A percentile compares a stretch with the other conserved stretches of the same genome.
Conservation (phyloP, 1,140 invertebrate species). For the Drosophila tani region DNA sequence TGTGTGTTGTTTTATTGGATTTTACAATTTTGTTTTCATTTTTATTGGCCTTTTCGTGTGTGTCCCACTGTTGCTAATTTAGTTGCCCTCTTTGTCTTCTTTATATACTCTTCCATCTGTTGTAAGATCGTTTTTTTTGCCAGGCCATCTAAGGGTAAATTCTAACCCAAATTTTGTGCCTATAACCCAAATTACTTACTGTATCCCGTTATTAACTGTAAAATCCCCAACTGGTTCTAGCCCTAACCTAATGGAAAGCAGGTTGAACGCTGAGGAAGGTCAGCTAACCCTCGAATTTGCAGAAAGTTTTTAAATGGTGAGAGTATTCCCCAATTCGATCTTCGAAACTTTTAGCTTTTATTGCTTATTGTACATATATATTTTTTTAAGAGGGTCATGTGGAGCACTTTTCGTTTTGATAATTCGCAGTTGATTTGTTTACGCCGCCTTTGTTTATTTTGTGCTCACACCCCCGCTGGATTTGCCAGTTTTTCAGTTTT, state of each 20-base stretch:
- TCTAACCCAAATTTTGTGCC: background rate
- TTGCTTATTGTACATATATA: slow-evolving; percentile 10
- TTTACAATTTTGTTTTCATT: slow-evolving; percentile 72
- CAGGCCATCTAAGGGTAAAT: background rate
- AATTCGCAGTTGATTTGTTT: slow-evolving; percentile 81
- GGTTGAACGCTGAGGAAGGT: background rate
- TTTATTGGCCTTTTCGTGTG: slow-evolving; percentile 44
- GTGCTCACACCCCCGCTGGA: slow-evolving; percentile 5
- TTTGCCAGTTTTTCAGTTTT: slow-evolving; percentile 41
- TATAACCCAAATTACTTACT: background rate
- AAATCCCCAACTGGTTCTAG: too few relatives aligned
- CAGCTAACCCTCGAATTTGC: background rate
- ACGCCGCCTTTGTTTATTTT: slow-evolving; percentile 63
- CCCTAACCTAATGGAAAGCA: too few relatives aligned
- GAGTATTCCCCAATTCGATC: slow-evolving; percentile 1
- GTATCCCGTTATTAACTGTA: too few relatives aligned
- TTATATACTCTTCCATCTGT: slow-evolving; percentile 7
- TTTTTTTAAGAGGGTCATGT: slow-evolving; percentile 29
- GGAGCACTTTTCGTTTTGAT: slow-evolving; percentile 55
- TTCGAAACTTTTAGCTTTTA: background rate
- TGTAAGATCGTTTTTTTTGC: slow-evolving; percentile 11
- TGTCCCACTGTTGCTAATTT: slow-evolving; percentile 68
- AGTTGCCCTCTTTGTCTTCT: slow-evolving; percentile 24
- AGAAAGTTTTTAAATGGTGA: background rate
- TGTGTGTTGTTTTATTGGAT: slow-evolving; percentile 66